A percentile compares a stretch with the other conserved stretches of the same genome.
phyloP scores from a whole-genome alignment of 1,140 invertebrate genomes.

The Brachionus asplanchnoidis region DNA sequence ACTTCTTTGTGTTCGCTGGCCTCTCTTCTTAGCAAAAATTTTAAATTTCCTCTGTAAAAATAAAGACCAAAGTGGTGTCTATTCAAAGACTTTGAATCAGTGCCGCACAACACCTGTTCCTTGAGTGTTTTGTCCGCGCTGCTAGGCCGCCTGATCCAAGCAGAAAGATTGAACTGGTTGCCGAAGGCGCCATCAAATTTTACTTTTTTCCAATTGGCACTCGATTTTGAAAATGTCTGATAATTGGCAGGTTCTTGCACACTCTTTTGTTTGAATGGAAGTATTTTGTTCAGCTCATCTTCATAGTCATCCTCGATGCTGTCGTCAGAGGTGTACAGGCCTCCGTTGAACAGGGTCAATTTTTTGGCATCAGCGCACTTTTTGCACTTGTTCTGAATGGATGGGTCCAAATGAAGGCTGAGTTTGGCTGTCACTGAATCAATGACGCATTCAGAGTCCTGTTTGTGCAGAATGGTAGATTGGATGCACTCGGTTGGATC shows the following conservation, averaged over 20 bases:
- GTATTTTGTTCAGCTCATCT: not conserved
- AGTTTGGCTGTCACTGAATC: not conserved
- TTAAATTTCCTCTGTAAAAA: constrained; percentile 36
- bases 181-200: constrained; percentile 17
- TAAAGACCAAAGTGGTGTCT: constrained; percentile 37
- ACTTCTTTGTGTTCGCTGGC: not conserved
- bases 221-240: not conserved
- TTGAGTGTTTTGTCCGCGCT: constrained; percentile 4
- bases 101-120: constrained; percentile 29
- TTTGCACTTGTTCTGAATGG: not conserved
- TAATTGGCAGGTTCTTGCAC: not conserved
- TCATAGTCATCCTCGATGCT: not conserved
- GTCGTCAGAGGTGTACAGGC: not conserved
- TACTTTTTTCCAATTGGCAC: constrained; percentile 1
- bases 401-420: not conserved
- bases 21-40: constrained; percentile 29
- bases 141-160: constrained; percentile 17
- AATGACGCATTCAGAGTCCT: not conserved
- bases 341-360: not conserved
- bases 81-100: constrained; percentile 22
- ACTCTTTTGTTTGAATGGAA: not conserved
- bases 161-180: not conserved
- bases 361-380: not conserved
- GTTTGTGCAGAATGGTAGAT: not conserved
- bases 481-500: not conserved